Percentiles rank a stretch among this genome's conserved stretches.
Conservation (phyloP, 2,797 vertebrate species). For the Choloepus didactylus region DNA sequence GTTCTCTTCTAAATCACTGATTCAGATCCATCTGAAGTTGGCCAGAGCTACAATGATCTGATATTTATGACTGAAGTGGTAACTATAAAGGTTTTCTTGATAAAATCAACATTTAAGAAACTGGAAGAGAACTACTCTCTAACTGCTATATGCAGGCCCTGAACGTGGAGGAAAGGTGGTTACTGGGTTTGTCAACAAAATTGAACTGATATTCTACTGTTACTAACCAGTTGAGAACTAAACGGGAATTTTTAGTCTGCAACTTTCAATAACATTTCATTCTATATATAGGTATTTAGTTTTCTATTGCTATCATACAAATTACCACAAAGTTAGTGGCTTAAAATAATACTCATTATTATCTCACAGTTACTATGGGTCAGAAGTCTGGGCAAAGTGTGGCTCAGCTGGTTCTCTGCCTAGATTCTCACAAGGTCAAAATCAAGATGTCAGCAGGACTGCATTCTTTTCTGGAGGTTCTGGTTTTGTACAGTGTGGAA, state of each 20-base stretch:
- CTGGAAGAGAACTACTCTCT: not conserved
- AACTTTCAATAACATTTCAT: not conserved
- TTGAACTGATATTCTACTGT: not conserved
- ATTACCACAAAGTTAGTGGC: not conserved
- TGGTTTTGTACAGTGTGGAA: not conserved
- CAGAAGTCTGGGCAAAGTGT: not conserved
- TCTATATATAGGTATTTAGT: not conserved
- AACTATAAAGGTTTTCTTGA: not conserved
- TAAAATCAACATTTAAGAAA: constrained; percentile 22
- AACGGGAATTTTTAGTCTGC: not conserved
- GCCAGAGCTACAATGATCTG: not conserved
- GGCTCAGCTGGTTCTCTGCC: not conserved
- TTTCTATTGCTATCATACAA: not conserved
- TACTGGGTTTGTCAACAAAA: not conserved
- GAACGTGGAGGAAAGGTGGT: not conserved
- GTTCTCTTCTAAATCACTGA: constrained; percentile 1
- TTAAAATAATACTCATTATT: too few relatives aligned
- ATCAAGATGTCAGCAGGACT: not conserved
- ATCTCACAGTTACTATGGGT: too few relatives aligned
- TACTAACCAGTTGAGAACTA: not conserved
- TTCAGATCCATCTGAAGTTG: not conserved
- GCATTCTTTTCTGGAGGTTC: too few relatives aligned
- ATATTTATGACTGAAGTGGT: not conserved
- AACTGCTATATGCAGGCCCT: not conserved
- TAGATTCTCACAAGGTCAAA: not conserved